These are phyloP conservation scores for Stichopus chloronotus DNA, from an alignment of 35 echinoderm and acorn worm genomes.

Conservation along the genomic window DNA sequence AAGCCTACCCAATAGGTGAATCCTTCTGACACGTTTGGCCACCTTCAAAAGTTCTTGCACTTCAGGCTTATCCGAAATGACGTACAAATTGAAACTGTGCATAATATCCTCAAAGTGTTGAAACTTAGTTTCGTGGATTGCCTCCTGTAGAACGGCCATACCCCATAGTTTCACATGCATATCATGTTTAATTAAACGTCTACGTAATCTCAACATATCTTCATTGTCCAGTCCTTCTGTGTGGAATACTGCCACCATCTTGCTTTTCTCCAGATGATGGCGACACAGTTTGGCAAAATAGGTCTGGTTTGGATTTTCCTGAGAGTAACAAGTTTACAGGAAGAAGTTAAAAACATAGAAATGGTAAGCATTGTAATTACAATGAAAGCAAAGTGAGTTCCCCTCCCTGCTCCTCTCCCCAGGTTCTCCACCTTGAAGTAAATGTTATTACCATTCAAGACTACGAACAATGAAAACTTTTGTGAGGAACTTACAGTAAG, in stretches of 20 bases:
- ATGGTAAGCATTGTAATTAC: background rate
- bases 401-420: background rate
- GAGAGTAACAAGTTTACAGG: conserved; percentile 13
- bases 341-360: background rate
- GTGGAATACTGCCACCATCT: conserved; percentile 83
- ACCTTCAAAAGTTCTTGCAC: conserved; percentile 88
- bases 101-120: conserved; percentile 69
- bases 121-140: conserved; percentile 47
- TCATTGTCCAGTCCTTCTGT: conserved; percentile 57
- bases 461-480: too few species aligned
- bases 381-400: background rate
- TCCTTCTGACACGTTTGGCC: conserved; percentile 58
- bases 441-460: too few species aligned
- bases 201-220: conserved; percentile 50
- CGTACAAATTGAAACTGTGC: conserved; percentile 70
- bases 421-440: background rate
- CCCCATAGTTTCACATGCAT: conserved; percentile 64
- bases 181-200: conserved; percentile 65
- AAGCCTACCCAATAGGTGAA: conserved; percentile 75
- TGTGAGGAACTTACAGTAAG: too few species aligned
- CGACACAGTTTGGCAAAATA: conserved; percentile 66
- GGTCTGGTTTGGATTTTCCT: conserved; percentile 68
- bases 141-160: conserved; percentile 46
- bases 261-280: conserved; percentile 38
- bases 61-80: conserved; percentile 56